Percentiles rank a stretch among this genome's conserved stretches.
These are phyloP conservation scores for Magallana ariakensis DNA, from an alignment of 1,140 invertebrate species.

Conservation along the genomic window DNA sequence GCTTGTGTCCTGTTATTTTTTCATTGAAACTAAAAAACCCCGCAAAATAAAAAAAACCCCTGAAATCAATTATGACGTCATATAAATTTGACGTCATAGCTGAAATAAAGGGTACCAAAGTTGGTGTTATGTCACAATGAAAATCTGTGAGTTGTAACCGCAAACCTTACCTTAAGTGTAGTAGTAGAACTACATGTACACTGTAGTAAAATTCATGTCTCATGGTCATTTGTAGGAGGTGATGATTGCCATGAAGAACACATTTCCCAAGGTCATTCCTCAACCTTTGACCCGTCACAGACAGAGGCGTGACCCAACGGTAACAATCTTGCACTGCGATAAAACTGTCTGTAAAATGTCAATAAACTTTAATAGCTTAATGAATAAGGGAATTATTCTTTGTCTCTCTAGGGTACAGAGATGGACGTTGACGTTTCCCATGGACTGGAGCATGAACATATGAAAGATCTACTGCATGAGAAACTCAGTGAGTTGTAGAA, in stretches of 20 bases:
- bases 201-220: too few species aligned
- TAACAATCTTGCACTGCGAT: conserved; percentile 50
- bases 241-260: conserved; percentile 65
- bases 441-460: conserved; percentile 72
- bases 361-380: too few species aligned
- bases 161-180: too few species aligned
- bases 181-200: too few species aligned
- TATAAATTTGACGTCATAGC: too few species aligned
- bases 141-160: too few species aligned
- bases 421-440: conserved; percentile 63
- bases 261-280: conserved; percentile 66
- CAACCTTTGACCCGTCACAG: conserved; percentile 61
- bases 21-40: too few species aligned
- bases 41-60: too few species aligned
- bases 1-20: too few species aligned
- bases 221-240: conserved; percentile 56
- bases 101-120: too few species aligned
- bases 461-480: conserved; percentile 61
- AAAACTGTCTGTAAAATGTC: neutral
- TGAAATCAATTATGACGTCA: too few species aligned
- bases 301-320: conserved; percentile 58
- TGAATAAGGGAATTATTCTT: neutral
- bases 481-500: conserved; percentile 15
- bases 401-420: conserved; percentile 41
- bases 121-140: too few species aligned